Percentiles rank a stretch among this genome's conserved stretches.
Evolutionary conservation across 2,113 vertebrate species (phyloP).

Genomic region (Heloderma charlesbogerti): DNA sequence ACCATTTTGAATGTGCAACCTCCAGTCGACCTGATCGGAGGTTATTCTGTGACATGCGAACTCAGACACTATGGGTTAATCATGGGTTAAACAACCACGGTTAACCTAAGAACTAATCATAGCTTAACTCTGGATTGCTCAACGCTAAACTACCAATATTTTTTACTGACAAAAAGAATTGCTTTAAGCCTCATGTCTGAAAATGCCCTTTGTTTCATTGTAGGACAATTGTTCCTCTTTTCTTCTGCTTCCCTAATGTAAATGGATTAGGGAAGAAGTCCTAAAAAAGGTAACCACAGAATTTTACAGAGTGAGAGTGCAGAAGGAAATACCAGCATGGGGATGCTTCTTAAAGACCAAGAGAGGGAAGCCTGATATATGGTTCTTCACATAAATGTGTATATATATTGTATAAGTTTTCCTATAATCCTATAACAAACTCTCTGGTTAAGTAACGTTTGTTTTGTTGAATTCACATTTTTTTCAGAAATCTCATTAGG

Average conservation of each 20-base stretch:
- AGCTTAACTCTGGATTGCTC: too few relatives aligned
- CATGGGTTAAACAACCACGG: too few relatives aligned
- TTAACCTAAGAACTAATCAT: too few relatives aligned
- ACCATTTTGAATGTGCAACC: too few relatives aligned
- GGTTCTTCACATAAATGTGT: constrained; percentile 37
- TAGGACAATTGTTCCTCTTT: background rate
- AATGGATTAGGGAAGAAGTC: background rate
- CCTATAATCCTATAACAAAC: constrained; percentile 18
- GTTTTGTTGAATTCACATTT: constrained; percentile 29
- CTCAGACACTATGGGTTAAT: too few relatives aligned
- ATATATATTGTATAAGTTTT: background rate
- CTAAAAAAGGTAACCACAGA: background rate
- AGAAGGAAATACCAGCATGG: background rate
- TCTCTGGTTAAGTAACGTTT: constrained; percentile 20
- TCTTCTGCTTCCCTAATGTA: background rate
- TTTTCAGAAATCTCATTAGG: constrained; percentile 41
- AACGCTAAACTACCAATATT: too few relatives aligned
- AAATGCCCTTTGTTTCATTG: background rate
- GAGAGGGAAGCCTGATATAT: constrained; percentile 13
- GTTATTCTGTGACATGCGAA: too few relatives aligned
- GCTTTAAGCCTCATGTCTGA: background rate
- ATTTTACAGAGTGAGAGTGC: background rate
- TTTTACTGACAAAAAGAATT: background rate
- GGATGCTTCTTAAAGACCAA: background rate
- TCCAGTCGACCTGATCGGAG: too few relatives aligned